Evolutionary conservation across 1,140 invertebrate genomes (phyloP).

Genomic region (Drosophila sp.): DNA sequence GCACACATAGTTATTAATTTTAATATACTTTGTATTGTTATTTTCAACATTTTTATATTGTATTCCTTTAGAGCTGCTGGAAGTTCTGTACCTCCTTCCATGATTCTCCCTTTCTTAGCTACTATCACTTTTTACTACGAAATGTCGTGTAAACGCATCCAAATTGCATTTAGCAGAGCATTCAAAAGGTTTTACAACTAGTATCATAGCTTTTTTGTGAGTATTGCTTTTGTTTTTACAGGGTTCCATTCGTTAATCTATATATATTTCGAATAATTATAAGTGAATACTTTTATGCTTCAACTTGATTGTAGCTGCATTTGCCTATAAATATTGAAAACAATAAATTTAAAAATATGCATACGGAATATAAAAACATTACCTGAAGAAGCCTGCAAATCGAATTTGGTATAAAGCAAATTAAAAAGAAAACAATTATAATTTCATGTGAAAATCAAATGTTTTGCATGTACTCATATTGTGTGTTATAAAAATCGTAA

Average conservation of each 20-base stretch:
- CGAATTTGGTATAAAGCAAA: constrained; percentile 33
- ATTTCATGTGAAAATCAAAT: constrained; percentile 56
- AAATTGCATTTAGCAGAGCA: constrained; percentile 40
- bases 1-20: constrained; percentile 10
- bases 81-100: constrained; percentile 23
- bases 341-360: background rate
- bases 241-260: constrained; percentile 64
- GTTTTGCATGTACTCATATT: constrained; percentile 47
- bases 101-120: constrained; percentile 46
- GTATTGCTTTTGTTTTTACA: constrained; percentile 84
- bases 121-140: constrained; percentile 70
- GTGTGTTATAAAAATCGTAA: background rate
- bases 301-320: constrained; percentile 57
- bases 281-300: constrained; percentile 43
- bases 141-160: constrained; percentile 65
- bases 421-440: background rate
- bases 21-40: constrained; percentile 6
- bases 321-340: constrained; percentile 20
- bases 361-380: background rate
- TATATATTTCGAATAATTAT: constrained; percentile 22
- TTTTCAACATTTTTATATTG: constrained; percentile 23
- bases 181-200: constrained; percentile 78
- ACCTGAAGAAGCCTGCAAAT: constrained; percentile 3
- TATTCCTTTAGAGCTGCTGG: constrained; percentile 35
- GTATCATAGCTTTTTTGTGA: constrained; percentile 85